Evolutionary conservation across 2,797 vertebrate species (phyloP).

Genomic region (Protosalanx chinensis): DNA sequence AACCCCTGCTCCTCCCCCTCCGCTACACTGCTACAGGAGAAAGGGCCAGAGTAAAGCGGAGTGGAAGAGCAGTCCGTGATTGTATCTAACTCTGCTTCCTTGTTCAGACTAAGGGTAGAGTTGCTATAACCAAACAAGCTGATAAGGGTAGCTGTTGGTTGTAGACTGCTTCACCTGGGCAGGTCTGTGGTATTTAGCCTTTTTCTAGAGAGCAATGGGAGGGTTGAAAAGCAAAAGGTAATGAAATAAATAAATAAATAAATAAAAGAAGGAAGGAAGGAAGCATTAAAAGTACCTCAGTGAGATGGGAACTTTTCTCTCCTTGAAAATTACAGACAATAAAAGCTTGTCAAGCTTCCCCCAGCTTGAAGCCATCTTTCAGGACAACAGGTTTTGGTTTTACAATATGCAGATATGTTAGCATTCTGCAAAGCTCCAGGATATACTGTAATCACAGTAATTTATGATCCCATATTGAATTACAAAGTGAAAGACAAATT

Average conservation of each 20-base stretch:
- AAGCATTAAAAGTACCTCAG: neutral
- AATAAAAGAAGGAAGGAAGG: neutral
- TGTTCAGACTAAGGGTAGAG: slow-evolving; percentile 16
- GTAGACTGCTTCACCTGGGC: too few species aligned
- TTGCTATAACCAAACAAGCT: neutral
- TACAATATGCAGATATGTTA: slow-evolving; percentile 10
- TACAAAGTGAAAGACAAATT: slow-evolving; percentile 25
- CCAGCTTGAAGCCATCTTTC: slow-evolving; percentile 4
- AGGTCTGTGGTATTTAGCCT: too few species aligned
- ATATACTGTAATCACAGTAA: neutral
- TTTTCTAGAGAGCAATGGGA: neutral
- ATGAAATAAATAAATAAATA: slow-evolving; percentile 12
- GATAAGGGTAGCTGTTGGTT: neutral
- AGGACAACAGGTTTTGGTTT: slow-evolving; percentile 2
- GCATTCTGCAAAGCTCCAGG: slow-evolving; percentile 10
- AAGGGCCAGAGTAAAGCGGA: neutral
- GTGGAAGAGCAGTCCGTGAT: neutral
- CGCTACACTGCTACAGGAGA: neutral
- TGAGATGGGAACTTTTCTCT: neutral
- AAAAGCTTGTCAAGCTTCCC: neutral
- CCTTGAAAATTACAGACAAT: neutral
- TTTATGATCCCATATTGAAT: slow-evolving; percentile 26
- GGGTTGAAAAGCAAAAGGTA: neutral
- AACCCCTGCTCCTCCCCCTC: neutral
- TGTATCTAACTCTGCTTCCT: slow-evolving; percentile 15